Evolutionary conservation across 2,888 invertebrate genomes (phyloP).

Genomic region (Ischnus inquisitorius): DNA sequence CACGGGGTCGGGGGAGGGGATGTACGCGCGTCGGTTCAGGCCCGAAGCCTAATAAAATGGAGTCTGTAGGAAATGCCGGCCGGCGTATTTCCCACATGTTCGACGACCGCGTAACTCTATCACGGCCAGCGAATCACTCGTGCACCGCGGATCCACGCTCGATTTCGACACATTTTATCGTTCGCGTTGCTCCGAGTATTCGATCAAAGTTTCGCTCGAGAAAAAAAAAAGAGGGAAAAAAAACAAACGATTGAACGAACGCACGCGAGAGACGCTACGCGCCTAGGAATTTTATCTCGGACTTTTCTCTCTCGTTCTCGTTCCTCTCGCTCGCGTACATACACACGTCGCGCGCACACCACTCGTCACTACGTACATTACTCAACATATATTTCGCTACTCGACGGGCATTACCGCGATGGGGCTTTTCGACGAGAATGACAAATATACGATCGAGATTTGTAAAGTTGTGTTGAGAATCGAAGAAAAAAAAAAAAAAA

Average conservation of each 20-base stretch:
- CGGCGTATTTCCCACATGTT: slow-evolving; percentile 85
- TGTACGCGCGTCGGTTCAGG: slow-evolving; percentile 36
- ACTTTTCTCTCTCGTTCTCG: slow-evolving; percentile 35
- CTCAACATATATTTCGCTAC: neutral
- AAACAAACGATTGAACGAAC: slow-evolving; percentile 46
- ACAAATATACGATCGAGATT: slow-evolving; percentile 1
- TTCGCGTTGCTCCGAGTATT: slow-evolving; percentile 8
- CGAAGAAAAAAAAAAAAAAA: slow-evolving; percentile 20
- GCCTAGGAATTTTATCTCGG: slow-evolving; percentile 65
- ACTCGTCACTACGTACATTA: neutral
- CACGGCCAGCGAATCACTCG: slow-evolving; percentile 69
- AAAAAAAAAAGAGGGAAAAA: slow-evolving; percentile 12
- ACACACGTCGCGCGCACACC: slow-evolving; percentile 41
- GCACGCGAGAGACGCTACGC: slow-evolving; percentile 67
- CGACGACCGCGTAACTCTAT: slow-evolving; percentile 70
- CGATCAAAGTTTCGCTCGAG: neutral
- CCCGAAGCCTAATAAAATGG: slow-evolving; percentile 83
- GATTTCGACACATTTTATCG: slow-evolving; percentile 36
- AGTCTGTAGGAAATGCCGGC: slow-evolving; percentile 85
- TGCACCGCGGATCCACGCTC: slow-evolving; percentile 16
- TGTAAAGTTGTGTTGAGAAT: neutral
- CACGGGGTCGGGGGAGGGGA: neutral
- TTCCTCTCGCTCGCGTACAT: slow-evolving; percentile 29
- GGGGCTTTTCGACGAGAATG: neutral
- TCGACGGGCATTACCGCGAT: slow-evolving; percentile 13